Evolutionary conservation across 2,113 vertebrate species (phyloP).

Genomic region (Elephantulus edwardii): DNA sequence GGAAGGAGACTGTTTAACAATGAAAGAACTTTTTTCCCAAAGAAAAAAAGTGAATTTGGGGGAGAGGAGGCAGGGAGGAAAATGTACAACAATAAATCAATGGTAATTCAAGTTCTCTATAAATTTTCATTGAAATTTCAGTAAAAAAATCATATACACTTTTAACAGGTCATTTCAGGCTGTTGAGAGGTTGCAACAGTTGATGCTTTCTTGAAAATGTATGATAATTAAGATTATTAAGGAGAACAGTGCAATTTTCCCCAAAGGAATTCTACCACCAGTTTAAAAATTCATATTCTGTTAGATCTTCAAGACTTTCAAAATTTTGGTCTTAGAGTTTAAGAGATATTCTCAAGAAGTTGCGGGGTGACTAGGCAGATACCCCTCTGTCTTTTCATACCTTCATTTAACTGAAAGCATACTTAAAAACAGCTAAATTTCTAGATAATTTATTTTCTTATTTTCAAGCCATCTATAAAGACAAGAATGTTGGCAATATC

Average conservation of each 20-base stretch:
- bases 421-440: conserved; percentile 7
- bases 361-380: neutral
- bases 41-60: no score
- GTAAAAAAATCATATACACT: neutral
- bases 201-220: neutral
- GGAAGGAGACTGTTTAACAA: no score
- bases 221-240: neutral
- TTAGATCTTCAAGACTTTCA: neutral
- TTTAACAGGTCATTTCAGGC: neutral
- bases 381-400: neutral
- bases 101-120: no score
- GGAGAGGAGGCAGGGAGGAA: no score
- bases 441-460: neutral
- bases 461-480: neutral
- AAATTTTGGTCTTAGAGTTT: neutral
- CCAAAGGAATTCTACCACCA: neutral
- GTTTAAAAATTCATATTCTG: neutral
- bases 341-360: neutral
- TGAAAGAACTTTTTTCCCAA: no score
- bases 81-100: no score
- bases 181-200: neutral
- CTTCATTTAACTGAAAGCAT: neutral
- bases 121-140: no score
- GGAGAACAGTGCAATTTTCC: neutral
- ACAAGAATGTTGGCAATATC: neutral